A percentile compares a stretch with the other conserved stretches of the same genome.
phyloP scores from a whole-genome alignment of 2,113 vertebrate genomes.

The Urocolius indicus region DNA sequence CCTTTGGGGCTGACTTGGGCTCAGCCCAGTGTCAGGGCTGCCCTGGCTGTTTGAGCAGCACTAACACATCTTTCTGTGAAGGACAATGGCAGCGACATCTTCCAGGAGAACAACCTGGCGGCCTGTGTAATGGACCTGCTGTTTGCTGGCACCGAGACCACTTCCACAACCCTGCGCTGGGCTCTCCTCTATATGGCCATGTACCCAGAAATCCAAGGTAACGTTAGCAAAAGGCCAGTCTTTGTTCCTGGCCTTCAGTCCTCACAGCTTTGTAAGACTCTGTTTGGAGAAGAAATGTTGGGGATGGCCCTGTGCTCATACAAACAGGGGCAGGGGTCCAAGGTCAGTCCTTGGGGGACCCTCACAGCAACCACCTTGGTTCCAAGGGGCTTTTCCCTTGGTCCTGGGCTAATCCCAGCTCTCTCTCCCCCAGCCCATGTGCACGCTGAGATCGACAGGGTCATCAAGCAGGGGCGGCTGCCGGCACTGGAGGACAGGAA shows the following conservation, averaged over 20 bases:
- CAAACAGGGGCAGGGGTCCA: not conserved
- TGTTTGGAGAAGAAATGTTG: not conserved
- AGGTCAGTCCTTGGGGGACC: no score
- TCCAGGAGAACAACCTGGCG: slow-evolving; percentile 73
- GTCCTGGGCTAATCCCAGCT: not conserved
- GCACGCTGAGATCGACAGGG: slow-evolving; percentile 78
- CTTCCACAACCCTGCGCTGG: slow-evolving; percentile 81
- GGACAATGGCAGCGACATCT: slow-evolving; percentile 9
- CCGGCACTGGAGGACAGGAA: slow-evolving; percentile 77
- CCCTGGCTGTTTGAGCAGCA: accelerated
- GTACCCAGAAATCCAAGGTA: slow-evolving; percentile 83
- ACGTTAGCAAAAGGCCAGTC: accelerated
- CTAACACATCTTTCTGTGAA: slow-evolving; percentile 6
- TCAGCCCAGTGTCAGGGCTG: not conserved
- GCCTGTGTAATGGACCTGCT: slow-evolving; percentile 77
- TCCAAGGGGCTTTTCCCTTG: not conserved
- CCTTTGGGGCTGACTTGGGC: no score
- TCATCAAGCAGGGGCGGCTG: slow-evolving; percentile 65
- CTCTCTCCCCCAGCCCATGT: slow-evolving; percentile 63
- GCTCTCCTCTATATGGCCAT: slow-evolving; percentile 81
- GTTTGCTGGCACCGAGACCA: slow-evolving; percentile 80
- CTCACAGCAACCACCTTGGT: accelerated
- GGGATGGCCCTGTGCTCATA: no score
- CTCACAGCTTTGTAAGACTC: not conserved
- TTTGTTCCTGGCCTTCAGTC: not conserved